Evolutionary conservation across 2,888 invertebrate genomes (phyloP).

Genomic region (Nomada ruficornis): DNA sequence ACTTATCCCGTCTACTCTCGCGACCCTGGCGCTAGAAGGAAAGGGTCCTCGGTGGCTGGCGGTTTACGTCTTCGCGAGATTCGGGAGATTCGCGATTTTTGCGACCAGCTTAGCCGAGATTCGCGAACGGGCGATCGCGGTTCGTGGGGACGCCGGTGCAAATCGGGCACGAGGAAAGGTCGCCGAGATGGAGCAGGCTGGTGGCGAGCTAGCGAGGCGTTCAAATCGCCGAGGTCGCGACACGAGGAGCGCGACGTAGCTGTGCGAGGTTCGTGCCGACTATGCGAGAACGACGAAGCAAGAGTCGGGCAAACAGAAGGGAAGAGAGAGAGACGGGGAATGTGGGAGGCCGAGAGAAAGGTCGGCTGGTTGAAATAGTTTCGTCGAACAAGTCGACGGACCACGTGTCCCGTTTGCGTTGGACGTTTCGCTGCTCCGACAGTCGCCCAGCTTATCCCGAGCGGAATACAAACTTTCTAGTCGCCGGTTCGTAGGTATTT

Average conservation of each 20-base stretch:
- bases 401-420: slow-evolving; percentile 50
- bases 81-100: slow-evolving; percentile 3
- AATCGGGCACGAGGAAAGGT: not conserved
- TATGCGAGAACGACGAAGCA: too few species aligned
- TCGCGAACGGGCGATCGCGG: not conserved
- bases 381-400: slow-evolving; percentile 63
- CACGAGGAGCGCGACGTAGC: too few species aligned
- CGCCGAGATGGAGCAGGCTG: not conserved
- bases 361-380: slow-evolving; percentile 61
- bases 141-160: not conserved
- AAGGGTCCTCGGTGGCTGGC: slow-evolving; percentile 27
- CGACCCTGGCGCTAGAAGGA: slow-evolving; percentile 46
- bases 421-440: slow-evolving; percentile 21
- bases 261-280: too few species aligned
- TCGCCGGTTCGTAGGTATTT: slow-evolving; percentile 23
- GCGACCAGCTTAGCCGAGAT: not conserved
- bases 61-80: slow-evolving; percentile 23
- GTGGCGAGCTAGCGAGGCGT: too few species aligned
- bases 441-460: slow-evolving; percentile 11
- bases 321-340: too few species aligned
- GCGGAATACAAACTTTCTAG: slow-evolving; percentile 48
- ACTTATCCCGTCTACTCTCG: slow-evolving; percentile 66
- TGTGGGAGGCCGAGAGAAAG: slow-evolving; percentile 13
- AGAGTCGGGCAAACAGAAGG: too few species aligned
- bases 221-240: too few species aligned